These are phyloP conservation scores for Lates japonicus DNA, from an alignment of 2,797 vertebrate genomes.

Conservation along the genomic window DNA sequence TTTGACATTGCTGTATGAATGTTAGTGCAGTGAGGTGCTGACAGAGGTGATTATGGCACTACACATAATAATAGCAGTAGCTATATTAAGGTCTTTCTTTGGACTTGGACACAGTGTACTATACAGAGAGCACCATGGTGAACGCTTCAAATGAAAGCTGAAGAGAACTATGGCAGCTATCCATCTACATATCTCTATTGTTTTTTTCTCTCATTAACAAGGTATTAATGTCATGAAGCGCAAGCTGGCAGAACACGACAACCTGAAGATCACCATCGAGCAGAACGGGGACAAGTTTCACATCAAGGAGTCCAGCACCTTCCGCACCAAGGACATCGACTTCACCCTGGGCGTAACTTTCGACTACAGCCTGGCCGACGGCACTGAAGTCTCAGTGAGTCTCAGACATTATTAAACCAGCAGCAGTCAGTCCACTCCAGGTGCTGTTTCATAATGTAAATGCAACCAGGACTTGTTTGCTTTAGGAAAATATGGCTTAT, in stretches of 20 bases:
- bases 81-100: constrained; percentile 35
- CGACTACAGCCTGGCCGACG: constrained; percentile 91
- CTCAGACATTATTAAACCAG: background rate
- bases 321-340: constrained; percentile 89
- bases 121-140: background rate
- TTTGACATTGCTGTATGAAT: constrained; percentile 3
- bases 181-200: background rate
- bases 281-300: constrained; percentile 92
- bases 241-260: constrained; percentile 93
- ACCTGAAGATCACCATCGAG: constrained; percentile 91
- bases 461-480: background rate
- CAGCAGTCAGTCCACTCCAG: background rate
- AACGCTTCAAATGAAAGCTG: background rate
- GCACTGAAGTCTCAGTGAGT: constrained; percentile 90
- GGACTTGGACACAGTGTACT: background rate
- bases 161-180: background rate
- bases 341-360: constrained; percentile 92
- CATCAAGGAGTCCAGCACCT: constrained; percentile 92
- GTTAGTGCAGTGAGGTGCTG: background rate
- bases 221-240: constrained; percentile 93
- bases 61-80: constrained; percentile 28
- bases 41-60: constrained; percentile 8
- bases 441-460: background rate
- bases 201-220: constrained; percentile 51
- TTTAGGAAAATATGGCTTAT: constrained; percentile 9